Evolutionary conservation across 2,113 vertebrate species (phyloP).

Genomic region (Psittacula cyanocephala): DNA sequence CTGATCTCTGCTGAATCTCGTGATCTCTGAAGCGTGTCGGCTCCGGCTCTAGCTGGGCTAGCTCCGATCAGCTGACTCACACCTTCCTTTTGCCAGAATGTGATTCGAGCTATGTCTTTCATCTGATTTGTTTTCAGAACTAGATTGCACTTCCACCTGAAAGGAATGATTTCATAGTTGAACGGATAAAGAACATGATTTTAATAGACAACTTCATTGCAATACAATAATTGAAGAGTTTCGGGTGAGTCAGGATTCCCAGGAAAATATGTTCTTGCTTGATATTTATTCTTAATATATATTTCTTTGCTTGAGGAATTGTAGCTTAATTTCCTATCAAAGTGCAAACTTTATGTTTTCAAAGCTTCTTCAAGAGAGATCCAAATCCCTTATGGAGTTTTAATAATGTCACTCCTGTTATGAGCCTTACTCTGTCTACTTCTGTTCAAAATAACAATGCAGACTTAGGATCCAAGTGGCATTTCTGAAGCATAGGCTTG

Average conservation of each 20-base stretch:
- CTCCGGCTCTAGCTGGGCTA: too few species aligned
- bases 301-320: background rate
- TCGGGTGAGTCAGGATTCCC: background rate
- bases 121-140: background rate
- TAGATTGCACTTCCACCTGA: background rate
- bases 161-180: background rate
- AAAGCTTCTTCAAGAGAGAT: background rate
- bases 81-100: fast-evolving
- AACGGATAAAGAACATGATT: background rate
- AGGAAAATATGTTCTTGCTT: background rate
- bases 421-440: background rate
- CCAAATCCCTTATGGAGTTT: background rate
- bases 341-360: background rate
- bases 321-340: background rate
- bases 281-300: background rate
- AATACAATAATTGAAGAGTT: background rate
- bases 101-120: background rate
- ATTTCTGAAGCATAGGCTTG: background rate
- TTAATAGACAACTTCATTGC: background rate
- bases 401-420: background rate
- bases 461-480: background rate
- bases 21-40: too few species aligned
- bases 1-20: too few species aligned
- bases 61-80: too few species aligned
- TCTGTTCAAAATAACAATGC: background rate